Conservation (phyloP, 1,140 invertebrate genomes). For the Centruroides sculpturatus region DNA sequence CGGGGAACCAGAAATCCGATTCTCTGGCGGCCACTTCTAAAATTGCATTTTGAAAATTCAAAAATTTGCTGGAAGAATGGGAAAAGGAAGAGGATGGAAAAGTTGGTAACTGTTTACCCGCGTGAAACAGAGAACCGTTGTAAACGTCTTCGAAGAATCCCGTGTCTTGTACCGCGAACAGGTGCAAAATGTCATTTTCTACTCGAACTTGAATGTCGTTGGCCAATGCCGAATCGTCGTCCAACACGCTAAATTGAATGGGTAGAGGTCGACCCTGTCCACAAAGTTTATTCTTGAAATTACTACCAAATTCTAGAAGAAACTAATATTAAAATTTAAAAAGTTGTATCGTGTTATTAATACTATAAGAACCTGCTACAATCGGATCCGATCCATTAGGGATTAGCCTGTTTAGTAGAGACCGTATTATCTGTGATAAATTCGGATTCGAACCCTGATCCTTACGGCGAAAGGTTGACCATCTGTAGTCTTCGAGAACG, state of each 20-base stretch:
- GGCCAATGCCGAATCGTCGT: constrained; percentile 1
- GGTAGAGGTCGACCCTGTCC: no score
- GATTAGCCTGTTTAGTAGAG: no score
- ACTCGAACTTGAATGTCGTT: constrained; percentile 4
- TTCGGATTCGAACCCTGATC: no score
- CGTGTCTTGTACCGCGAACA: constrained; percentile 1
- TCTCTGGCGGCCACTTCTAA: not conserved
- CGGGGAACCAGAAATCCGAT: not conserved
- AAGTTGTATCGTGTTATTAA: no score
- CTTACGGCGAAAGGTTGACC: no score
- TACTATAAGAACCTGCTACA: no score
- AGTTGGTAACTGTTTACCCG: not conserved
- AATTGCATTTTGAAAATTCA: not conserved
- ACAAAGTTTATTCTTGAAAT: no score
- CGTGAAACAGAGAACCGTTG: not conserved
- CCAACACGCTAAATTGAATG: not conserved
- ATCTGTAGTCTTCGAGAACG: no score
- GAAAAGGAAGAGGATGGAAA: not conserved
- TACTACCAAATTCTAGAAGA: no score
- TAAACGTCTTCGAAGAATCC: constrained; percentile 1
- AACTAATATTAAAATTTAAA: no score
- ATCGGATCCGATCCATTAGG: no score
- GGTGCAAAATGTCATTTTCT: constrained; percentile 2
- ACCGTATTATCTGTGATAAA: no score
- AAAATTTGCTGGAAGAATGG: not conserved